Base-by-base conservation (phyloP, 2,797 vertebrate genomes). In the Acestrorhynchus altus region DNA sequence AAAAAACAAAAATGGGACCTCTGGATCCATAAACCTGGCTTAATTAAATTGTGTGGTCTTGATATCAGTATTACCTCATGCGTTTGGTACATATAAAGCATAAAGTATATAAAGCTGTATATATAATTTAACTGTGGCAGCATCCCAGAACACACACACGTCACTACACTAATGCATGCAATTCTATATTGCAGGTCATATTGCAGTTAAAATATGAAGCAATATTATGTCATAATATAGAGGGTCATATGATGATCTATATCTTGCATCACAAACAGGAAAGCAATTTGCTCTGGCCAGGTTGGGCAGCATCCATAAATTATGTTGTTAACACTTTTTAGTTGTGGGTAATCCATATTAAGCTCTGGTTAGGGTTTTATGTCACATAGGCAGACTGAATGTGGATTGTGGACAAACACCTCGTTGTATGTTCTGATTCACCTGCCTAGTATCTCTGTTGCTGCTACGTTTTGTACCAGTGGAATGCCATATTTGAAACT, bases 401-500 rank as follows among this genome's bases (percentile, higher is more conserved):
- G 31, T 39, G 49, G 44, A 16, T 47, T 47, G 31, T 35, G 31
- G 31, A 15, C 7, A 22, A 35, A 35, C 1, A 60, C 1, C 15
- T 31, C 13, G n/a, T 63, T 39, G 13, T 60, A 63, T 39, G 59
- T n/a, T 40, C 4, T 54, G 16, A 18, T 15, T 40, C 40, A 3
- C 65, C 11, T 31, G 7, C 26, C 24, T 28, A 54, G 65, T 18
- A 57, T 7, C 47, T 22, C 63, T 11, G 18, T 15, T 39, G 57
- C 24, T 20, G 57, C 24, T 20, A 51, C 40, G n/a, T 26, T 60
- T 77, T 80, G 20, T 24, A 40, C 49, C 22, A 74, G 57, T 68
- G 71, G 76, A 63, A 76, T 81, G 81, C 70, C 57, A 61, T 31
- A 76, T 46, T 66, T 79, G 60, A 77, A 73, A 81, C 75, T 51